A percentile compares a stretch with the other conserved stretches of the same genome.
Evolutionary conservation across 2,797 vertebrate genomes (phyloP).

Genomic region (Pipistrellus kuhlii): DNA sequence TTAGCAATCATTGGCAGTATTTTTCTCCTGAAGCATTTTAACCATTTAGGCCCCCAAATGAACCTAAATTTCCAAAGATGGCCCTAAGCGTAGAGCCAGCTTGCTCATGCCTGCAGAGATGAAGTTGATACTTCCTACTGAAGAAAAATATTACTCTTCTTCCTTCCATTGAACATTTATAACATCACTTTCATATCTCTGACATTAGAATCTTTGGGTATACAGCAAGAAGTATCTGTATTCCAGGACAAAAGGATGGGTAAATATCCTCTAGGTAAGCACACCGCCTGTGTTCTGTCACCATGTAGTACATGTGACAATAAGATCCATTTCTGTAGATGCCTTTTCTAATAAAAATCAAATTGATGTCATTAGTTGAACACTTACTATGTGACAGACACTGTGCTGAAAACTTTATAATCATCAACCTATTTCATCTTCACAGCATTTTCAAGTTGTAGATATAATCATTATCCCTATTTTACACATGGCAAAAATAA

Average conservation of each 20-base stretch:
- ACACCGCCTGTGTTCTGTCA: background rate
- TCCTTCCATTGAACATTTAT: background rate
- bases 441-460: background rate
- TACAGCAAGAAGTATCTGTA: background rate
- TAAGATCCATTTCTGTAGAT: background rate
- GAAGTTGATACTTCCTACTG: background rate
- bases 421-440: slow-evolving; percentile 29
- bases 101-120: background rate
- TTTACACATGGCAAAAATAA: background rate
- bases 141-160: background rate
- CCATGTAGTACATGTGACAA: background rate
- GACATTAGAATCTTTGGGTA: background rate
- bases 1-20: background rate
- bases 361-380: background rate
- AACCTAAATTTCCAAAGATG: background rate
- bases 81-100: background rate
- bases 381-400: background rate
- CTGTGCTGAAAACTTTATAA: slow-evolving; percentile 26
- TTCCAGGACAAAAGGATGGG: background rate
- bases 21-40: slow-evolving; percentile 38
- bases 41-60: background rate
- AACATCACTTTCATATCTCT: background rate
- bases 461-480: background rate
- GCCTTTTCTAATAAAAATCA: slow-evolving; percentile 23
- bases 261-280: background rate